Base-by-base conservation (phyloP, 1,140 invertebrate genomes). In the Zaprionus inermis region DNA sequence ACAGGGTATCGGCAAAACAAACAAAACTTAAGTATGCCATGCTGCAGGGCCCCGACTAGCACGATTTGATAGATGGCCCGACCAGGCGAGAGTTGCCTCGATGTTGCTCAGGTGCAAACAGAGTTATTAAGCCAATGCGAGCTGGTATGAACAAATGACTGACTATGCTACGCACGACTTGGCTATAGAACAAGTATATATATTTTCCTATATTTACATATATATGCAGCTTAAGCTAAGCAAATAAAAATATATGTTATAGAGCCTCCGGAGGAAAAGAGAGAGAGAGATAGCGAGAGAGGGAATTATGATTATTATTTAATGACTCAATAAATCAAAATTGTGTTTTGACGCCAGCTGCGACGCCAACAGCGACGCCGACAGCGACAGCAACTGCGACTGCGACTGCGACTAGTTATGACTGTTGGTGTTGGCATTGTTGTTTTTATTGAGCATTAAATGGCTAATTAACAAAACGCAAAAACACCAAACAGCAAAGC, bases 281-380 rank as follows among this genome's bases (percentile, higher is more conserved):
- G 44, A 18, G 78, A 81, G n/a, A n/a, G n/a, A n/a, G n/a, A n/a
- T n/a, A 85, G 70, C 71, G 1, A 36, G 78, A 76, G 82, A 68
- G 44, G 44, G 78, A 81, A 81, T 81, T 78, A 86, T 86, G 76
- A 85, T 81, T 78, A 85, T 75, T 85, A 86, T 81, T 83, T 81
- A 85, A 85, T 85, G 82, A 86, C 78, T 85, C 72, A 85, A 85
- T 86, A 86, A 81, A 85, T 85, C 76, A 81, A 71, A 78, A 34
- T 71, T 83, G 60, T 79, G 65, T 63, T 63, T 74, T 24, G 65
- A 28, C 52, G 30, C 30, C 30, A 51, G 54, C 57, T 3, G 38
- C 28, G 16, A 22, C 9, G 30, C n/a, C 11, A 4, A 4, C 14
- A 20, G 41, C 38, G 38, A 30, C 7, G 46, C n/a, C 36, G 14